Evolutionary conservation across 2,888 invertebrate species (phyloP).

Genomic region (Drosophila mercatorum): DNA sequence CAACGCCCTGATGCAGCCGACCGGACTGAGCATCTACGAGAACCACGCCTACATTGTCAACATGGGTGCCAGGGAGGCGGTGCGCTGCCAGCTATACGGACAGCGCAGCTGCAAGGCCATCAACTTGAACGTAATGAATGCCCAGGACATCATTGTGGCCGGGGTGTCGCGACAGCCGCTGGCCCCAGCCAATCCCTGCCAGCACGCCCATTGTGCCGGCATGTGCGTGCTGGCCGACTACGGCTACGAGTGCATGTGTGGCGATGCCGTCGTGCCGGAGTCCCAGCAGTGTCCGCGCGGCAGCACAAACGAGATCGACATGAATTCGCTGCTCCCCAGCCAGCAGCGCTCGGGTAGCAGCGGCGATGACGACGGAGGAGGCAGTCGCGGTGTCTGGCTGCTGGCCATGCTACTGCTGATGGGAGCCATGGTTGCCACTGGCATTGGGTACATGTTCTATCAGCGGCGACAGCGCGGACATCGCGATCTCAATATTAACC

Average conservation of each 20-base stretch:
- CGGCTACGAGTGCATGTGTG: conserved; percentile 86
- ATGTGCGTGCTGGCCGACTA: conserved; percentile 87
- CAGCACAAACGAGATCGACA: conserved; percentile 59
- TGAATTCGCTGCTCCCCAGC: conserved; percentile 16
- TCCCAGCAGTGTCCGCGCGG: conserved; percentile 79
- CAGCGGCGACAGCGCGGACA: conserved; percentile 85
- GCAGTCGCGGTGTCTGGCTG: conserved; percentile 12
- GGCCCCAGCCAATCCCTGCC: conserved; percentile 85
- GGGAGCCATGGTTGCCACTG: conserved; percentile 36
- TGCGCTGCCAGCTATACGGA: conserved; percentile 87
- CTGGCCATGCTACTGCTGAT: conserved; percentile 49
- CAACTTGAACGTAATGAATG: conserved; percentile 84
- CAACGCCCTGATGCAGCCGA: conserved; percentile 86
- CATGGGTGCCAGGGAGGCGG: conserved; percentile 86
- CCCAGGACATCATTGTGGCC: conserved; percentile 86
- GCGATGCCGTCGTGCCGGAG: conserved; percentile 83
- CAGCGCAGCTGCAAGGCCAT: conserved; percentile 85
- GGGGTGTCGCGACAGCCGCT: conserved; percentile 86
- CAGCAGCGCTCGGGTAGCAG: conserved; percentile 23
- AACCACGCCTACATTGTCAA: conserved; percentile 90
- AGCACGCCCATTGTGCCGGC: conserved; percentile 86
- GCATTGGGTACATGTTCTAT: conserved; percentile 79
- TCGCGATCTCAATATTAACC: conserved; percentile 84
- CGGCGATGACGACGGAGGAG: neutral
- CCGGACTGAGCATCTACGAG: conserved; percentile 90